A percentile compares a stretch with the other conserved stretches of the same genome.
These are phyloP conservation scores for Pagrus major DNA, from an alignment of 2,113 vertebrate species.

Conservation along the genomic window DNA sequence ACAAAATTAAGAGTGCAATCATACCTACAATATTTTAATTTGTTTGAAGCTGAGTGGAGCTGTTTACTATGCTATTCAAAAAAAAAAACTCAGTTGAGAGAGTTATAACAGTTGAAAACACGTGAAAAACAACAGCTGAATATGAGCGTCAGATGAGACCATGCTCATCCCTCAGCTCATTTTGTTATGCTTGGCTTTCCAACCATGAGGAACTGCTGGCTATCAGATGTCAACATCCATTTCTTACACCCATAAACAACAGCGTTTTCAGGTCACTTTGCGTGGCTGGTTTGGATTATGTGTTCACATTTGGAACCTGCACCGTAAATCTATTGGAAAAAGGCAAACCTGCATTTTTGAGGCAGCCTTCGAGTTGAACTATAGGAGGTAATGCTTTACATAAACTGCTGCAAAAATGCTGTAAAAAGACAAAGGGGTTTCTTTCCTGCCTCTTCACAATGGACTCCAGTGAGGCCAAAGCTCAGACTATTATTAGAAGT, in stretches of 20 bases:
- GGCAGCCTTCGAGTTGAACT: background rate
- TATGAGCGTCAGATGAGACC: constrained; percentile 20
- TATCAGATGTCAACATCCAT: constrained; percentile 56
- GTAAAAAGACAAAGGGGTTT: constrained; percentile 21
- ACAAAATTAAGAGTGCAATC: constrained; percentile 36
- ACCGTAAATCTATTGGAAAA: constrained; percentile 28
- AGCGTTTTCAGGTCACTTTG: constrained; percentile 29
- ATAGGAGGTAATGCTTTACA: constrained; percentile 8
- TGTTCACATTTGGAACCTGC: constrained; percentile 30
- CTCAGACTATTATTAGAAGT: constrained; percentile 18
- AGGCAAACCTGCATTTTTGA: constrained; percentile 20
- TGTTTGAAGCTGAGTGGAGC: background rate
- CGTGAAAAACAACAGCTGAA: background rate
- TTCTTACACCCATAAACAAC: constrained; percentile 40
- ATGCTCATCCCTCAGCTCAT: constrained; percentile 8
- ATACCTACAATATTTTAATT: constrained; percentile 23
- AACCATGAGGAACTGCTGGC: constrained; percentile 43
- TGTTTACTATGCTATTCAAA: background rate
- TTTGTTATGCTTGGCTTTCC: constrained; percentile 46
- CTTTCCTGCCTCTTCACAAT: constrained; percentile 6
- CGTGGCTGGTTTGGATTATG: constrained; percentile 39
- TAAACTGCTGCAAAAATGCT: background rate
- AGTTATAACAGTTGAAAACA: background rate
- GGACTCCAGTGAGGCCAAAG: background rate
- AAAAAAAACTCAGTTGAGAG: no score